Evolutionary conservation across 2,888 invertebrate species (phyloP), one percentile per base, ranked within the genome.

Genomic region (Strigamia maritima): DNA sequence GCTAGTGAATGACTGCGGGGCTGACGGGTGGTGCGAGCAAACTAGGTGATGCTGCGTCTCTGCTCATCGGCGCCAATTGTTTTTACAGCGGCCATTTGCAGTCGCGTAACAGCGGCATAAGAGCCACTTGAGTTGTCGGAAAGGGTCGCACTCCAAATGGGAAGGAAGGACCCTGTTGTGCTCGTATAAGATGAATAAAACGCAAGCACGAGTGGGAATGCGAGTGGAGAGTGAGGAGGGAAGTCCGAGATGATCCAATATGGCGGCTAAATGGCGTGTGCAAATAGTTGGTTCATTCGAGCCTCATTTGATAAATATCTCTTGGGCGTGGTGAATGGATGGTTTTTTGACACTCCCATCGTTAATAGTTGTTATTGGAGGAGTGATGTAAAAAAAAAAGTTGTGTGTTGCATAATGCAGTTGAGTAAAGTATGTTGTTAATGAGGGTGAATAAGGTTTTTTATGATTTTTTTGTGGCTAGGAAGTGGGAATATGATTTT

Each of bases 11-110:
- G 31, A 6, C n/a, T 16, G 49, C 16, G 16, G 2, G 60, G 60
- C 3, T 22, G 60, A 24, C 16, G 65, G 65, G 24, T 24, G 26
- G 24, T 65, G 65, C n/a, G 16, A 65, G 26, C 65, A 16, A 24
- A 65, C 65, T 65, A 8, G 65, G 26, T 65, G 65, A 65, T 65
- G 65, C 26, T 65, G 65, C 65, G 65, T 28, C 65, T 6, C 60
- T 65, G 26, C 26, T 65, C 65, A 65, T 65, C 65, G 65, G 65
- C 26, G 65, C 65, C 65, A 65, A 65, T 65, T 65, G 65, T 65
- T 65, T 65, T 65, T 65, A 65, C 65, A 65, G 65, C 65, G 65
- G 65, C 65, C 65, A 65, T 65, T 65, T 65, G 65, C 65, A 65
- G 65, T 65, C 65, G 65, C 2, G 26, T 65, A 65, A 65, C 65